These are phyloP conservation scores for Zosterops lateralis DNA, from an alignment of 2,113 vertebrate species.

Conservation along the genomic window DNA sequence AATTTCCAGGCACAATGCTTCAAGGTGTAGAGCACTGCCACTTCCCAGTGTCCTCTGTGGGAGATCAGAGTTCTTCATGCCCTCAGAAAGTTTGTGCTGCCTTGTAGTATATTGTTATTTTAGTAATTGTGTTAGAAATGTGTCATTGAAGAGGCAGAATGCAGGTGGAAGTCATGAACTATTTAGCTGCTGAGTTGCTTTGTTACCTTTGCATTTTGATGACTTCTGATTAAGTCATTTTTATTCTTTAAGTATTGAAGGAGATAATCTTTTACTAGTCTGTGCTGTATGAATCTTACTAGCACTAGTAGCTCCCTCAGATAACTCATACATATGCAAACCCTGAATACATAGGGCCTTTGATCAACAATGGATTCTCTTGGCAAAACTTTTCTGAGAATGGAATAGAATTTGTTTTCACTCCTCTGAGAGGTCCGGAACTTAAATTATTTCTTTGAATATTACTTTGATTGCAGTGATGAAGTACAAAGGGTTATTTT, in stretches of 20 bases:
- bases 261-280: neutral
- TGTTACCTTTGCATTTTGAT: neutral
- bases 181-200: neutral
- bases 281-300: neutral
- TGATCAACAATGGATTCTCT: neutral
- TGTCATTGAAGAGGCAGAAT: neutral
- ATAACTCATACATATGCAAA: neutral
- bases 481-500: neutral
- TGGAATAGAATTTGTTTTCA: neutral
- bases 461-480: neutral
- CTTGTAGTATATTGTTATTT: neutral
- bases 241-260: neutral
- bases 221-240: neutral
- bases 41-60: neutral
- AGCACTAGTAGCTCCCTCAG: neutral
- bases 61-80: neutral
- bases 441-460: neutral
- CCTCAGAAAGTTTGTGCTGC: neutral
- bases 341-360: neutral
- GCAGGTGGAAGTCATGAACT: neutral
- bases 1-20: rapidly evolving
- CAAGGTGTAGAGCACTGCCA: neutral
- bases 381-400: neutral
- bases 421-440: neutral
- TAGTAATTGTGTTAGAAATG: neutral